Percentiles rank a stretch among this genome's conserved stretches.
phyloP scores from a whole-genome alignment of 2,888 invertebrate species.

The Phyllotreta striolata region DNA sequence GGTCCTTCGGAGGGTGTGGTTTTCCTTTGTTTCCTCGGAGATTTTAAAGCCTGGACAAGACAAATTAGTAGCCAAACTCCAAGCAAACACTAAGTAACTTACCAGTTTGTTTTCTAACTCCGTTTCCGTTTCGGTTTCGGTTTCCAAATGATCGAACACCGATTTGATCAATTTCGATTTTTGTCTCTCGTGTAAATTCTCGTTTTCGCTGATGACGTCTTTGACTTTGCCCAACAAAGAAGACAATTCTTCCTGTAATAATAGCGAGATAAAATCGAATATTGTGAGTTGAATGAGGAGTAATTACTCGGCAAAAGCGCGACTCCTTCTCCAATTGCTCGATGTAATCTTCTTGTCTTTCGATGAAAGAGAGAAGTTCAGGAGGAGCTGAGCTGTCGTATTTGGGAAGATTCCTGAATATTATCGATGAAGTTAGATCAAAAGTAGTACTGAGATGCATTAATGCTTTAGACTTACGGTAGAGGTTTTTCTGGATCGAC shows the following conservation, averaged over 20 bases:
- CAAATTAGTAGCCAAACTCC: not conserved
- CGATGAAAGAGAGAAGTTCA: conserved; percentile 81
- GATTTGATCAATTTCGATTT: conserved; percentile 72
- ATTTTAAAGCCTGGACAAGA: conserved; percentile 46
- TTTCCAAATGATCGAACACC: conserved; percentile 70
- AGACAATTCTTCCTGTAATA: conserved; percentile 73
- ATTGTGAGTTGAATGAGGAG: not conserved
- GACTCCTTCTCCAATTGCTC: conserved; percentile 87
- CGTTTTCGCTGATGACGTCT: conserved; percentile 86
- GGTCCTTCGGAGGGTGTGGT: conserved; percentile 71
- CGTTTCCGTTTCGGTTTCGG: conserved; percentile 61
- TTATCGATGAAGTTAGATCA: too few relatives aligned
- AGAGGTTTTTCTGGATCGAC: conserved; percentile 35
- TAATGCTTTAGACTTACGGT: too few relatives aligned
- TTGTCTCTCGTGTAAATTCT: conserved; percentile 79
- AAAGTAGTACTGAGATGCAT: not conserved
- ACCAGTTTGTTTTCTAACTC: conserved; percentile 51
- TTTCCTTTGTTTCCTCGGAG: conserved; percentile 50
- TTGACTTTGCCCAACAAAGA: conserved; percentile 82
- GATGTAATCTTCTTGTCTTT: conserved; percentile 87
- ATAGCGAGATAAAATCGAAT: conserved; percentile 24
- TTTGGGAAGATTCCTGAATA: conserved; percentile 21
- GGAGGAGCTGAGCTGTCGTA: conserved; percentile 62
- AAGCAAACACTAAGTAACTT: conserved; percentile 16
- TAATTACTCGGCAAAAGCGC: conserved; percentile 76